Evolutionary conservation across 1,140 invertebrate species (phyloP).

Genomic region (Spodoptera frugiperda): DNA sequence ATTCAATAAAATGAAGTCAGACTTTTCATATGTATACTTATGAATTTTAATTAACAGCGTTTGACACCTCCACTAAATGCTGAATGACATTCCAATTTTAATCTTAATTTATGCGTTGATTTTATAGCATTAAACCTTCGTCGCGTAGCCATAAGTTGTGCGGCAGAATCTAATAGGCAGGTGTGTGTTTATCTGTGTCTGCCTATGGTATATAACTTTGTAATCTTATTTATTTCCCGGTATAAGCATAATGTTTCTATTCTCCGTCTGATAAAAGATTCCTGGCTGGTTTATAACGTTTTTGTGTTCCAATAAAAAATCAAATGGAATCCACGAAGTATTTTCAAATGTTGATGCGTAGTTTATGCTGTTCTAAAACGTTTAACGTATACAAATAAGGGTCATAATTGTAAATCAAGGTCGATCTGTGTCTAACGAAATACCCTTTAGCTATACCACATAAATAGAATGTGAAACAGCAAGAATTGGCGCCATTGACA

Average conservation of each 20-base stretch:
- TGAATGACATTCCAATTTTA: conserved; percentile 19
- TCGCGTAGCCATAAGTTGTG: neutral
- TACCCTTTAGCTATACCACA: neutral
- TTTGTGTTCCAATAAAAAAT: conserved; percentile 50
- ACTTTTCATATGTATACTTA: conserved; percentile 7
- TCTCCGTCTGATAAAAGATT: conserved; percentile 38
- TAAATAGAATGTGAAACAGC: conserved; percentile 26
- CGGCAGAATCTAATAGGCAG: neutral
- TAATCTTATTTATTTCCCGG: conserved; percentile 15
- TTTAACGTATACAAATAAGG: conserved; percentile 7
- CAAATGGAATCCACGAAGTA: conserved; percentile 33
- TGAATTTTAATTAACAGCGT: conserved; percentile 42
- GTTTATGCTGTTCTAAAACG: neutral
- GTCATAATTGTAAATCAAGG: conserved; percentile 11
- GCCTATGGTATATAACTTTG: neutral
- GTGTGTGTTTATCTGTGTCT: too few relatives aligned
- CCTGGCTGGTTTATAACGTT: conserved; percentile 44
- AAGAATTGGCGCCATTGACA: conserved; percentile 36
- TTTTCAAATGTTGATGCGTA: conserved; percentile 24
- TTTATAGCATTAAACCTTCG: conserved; percentile 21
- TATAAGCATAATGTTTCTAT: conserved; percentile 18
- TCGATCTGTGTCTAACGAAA: neutral
- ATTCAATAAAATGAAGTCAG: conserved; percentile 33
- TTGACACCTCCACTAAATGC: conserved; percentile 31
- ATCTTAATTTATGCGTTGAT: conserved; percentile 34